These are phyloP conservation scores for Pterobdella sp. DNA, from an alignment of 2,888 invertebrate species.

Conservation along the genomic window DNA sequence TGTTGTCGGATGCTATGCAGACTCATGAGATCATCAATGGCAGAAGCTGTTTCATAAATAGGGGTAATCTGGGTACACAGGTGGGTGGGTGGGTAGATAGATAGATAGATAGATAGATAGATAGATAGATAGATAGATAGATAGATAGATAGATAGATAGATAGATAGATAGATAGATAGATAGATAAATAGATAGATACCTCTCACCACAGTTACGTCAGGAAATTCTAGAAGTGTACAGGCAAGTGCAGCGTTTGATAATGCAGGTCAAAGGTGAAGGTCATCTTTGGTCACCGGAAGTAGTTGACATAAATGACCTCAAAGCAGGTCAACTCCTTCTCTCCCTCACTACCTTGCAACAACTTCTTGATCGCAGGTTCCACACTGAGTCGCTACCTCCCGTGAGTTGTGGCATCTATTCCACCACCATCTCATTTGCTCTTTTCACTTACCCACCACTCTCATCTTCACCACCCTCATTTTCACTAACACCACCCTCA, in stretches of 20 bases:
- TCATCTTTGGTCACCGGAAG: slow-evolving; percentile 32
- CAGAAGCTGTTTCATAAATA: too few species aligned
- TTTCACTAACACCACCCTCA: neutral
- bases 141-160: too few species aligned
- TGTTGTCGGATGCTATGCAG: too few species aligned
- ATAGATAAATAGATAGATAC: too few species aligned
- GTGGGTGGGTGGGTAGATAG: too few species aligned
- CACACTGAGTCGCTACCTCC: slow-evolving; percentile 18
- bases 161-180: too few species aligned
- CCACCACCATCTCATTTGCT: neutral
- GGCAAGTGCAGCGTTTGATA: slow-evolving; percentile 51
- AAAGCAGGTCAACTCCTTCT: slow-evolving; percentile 34
- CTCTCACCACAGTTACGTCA: slow-evolving; percentile 49
- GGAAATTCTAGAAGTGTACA: slow-evolving; percentile 53
- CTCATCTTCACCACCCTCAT: neutral
- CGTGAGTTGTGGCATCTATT: slow-evolving; percentile 9
- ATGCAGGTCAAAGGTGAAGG: slow-evolving; percentile 39
- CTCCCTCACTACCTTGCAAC: slow-evolving; percentile 43
- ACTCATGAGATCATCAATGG: too few species aligned
- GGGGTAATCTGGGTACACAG: too few species aligned
- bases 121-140: too few species aligned
- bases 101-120: too few species aligned
- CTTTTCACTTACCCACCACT: neutral
- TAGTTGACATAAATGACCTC: slow-evolving; percentile 28
- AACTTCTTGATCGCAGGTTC: slow-evolving; percentile 42